phyloP scores from a whole-genome alignment of 2,888 invertebrate genomes.

The Scelioninae gen. 2 region DNA sequence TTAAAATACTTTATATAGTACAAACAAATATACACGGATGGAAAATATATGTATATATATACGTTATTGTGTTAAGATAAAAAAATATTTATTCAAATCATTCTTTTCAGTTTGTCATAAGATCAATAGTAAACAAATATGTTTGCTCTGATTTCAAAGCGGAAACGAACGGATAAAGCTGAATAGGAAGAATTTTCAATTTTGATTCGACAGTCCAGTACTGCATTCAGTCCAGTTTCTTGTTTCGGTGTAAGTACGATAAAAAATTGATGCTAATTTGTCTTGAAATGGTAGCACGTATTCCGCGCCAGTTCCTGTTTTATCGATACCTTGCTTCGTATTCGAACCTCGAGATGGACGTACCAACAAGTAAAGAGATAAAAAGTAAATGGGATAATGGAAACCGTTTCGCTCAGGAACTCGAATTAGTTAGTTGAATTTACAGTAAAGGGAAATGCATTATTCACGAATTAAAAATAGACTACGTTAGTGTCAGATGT shows the following conservation, averaged over 20 bases:
- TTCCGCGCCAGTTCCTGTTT: conserved; percentile 58
- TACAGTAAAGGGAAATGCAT: conserved; percentile 9
- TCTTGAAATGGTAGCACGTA: conserved; percentile 40
- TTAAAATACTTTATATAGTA: no score
- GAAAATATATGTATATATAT: no score
- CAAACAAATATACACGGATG: no score
- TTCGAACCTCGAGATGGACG: conserved; percentile 62
- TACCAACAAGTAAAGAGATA: conserved; percentile 46
- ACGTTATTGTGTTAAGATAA: no score
- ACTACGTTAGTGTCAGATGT: no score
- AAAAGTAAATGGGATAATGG: conserved; percentile 18
- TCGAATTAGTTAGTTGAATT: conserved; percentile 13
- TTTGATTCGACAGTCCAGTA: conserved; percentile 43
- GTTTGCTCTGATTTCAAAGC: neutral
- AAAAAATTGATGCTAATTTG: conserved; percentile 43
- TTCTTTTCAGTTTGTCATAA: no score
- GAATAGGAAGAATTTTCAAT: conserved; percentile 24
- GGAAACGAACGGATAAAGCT: neutral
- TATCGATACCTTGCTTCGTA: conserved; percentile 60
- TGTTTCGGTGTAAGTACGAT: conserved; percentile 20
- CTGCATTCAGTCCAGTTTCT: conserved; percentile 30
- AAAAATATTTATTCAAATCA: no score
- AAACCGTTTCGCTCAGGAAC: conserved; percentile 23
- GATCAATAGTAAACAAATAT: no score
- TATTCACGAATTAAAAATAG: no score